Conservation (phyloP, 2,113 vertebrate species). For the Gymnarchus niloticus region DNA sequence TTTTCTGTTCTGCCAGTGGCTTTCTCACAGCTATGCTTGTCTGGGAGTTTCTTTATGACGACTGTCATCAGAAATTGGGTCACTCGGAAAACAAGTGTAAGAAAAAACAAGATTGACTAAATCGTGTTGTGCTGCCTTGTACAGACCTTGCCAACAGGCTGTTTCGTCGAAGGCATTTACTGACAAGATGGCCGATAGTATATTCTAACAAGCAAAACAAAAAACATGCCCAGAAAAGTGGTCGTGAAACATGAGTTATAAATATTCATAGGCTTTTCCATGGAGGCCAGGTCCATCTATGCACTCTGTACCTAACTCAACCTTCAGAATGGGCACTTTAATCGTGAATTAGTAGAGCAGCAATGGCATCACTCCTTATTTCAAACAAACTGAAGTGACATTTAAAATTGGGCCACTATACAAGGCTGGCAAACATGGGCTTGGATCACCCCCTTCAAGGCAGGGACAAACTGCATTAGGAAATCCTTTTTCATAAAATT, state of each 20-base stretch:
- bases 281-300: neutral
- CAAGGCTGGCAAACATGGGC: neutral
- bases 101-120: neutral
- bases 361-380: constrained; percentile 5
- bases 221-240: neutral
- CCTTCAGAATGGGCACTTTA: constrained; percentile 1
- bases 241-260: neutral
- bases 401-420: neutral
- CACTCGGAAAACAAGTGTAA: neutral
- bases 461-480: neutral
- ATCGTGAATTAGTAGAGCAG: neutral
- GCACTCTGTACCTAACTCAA: neutral
- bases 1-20: neutral
- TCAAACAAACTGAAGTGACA: neutral
- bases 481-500: neutral
- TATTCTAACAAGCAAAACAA: neutral
- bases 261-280: constrained; percentile 9
- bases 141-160: neutral
- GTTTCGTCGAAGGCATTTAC: neutral
- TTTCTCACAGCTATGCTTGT: neutral
- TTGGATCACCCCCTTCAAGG: neutral
- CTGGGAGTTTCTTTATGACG: neutral
- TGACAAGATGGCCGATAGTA: neutral
- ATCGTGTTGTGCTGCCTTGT: neutral
- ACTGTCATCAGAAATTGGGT: constrained; percentile 7